Evolutionary conservation across 92 coral and sea anemone genomes (phyloP).

Genomic region (Nematostella vectensis): DNA sequence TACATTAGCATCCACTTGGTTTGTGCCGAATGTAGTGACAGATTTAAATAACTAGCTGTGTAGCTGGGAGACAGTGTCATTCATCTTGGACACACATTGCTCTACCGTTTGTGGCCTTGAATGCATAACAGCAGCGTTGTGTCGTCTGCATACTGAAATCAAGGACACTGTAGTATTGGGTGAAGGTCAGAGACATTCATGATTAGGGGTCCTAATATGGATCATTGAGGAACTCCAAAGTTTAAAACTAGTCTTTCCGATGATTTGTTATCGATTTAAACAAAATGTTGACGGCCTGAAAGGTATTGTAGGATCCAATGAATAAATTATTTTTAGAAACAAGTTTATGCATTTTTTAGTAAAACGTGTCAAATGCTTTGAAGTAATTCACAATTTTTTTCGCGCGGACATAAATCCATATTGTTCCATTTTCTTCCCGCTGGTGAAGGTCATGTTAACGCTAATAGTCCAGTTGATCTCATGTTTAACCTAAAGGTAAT

Average conservation of each 20-base stretch:
- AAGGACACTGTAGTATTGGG: neutral
- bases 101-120: neutral
- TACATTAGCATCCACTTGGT: conserved; percentile 8
- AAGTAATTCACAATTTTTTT: too few species aligned
- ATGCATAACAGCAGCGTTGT: neutral
- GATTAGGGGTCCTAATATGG: neutral
- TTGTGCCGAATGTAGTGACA: neutral
- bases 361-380: too few species aligned
- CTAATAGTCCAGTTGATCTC: too few species aligned
- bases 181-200: neutral
- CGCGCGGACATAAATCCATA: too few species aligned
- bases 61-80: neutral
- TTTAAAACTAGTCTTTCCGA: neutral
- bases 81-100: neutral
- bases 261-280: neutral
- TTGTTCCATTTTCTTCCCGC: too few species aligned
- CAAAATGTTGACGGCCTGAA: neutral
- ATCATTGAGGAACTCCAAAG: neutral
- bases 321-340: neutral
- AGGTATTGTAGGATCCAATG: neutral
- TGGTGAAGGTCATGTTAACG: too few species aligned
- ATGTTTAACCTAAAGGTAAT: too few species aligned
- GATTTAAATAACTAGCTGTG: neutral
- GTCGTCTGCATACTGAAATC: neutral
- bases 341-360: too few species aligned